phyloP scores from a whole-genome alignment of 2,888 invertebrate species.

The Punctoribates punctum region DNA sequence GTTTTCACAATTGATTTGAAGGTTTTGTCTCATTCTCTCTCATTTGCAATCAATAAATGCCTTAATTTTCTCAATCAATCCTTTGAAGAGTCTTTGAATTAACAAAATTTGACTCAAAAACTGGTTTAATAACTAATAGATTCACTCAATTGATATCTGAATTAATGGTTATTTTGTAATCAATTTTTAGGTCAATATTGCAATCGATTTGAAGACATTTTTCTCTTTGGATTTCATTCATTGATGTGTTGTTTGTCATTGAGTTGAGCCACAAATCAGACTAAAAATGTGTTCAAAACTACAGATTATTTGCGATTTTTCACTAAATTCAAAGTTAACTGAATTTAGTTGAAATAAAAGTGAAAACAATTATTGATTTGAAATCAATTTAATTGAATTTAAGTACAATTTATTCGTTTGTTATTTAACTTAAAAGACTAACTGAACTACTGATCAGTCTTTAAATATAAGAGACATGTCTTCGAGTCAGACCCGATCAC shows the following conservation, averaged over 20 bases:
- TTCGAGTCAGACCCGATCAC: neutral
- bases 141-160: neutral
- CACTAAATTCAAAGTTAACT: neutral
- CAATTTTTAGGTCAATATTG: constrained; percentile 7
- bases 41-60: neutral
- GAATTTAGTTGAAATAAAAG: neutral
- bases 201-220: constrained; percentile 11
- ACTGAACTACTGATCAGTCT: neutral
- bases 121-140: neutral
- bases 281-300: constrained; percentile 12
- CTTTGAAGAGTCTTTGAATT: neutral
- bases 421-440: neutral
- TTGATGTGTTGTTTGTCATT: neutral
- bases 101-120: neutral
- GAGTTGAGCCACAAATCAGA: neutral
- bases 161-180: neutral
- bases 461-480: neutral
- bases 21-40: too few species aligned
- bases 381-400: neutral
- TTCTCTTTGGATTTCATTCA: neutral
- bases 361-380: neutral
- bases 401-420: neutral
- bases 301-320: neutral
- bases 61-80: neutral
- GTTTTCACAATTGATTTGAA: too few species aligned